Percentiles rank a stretch among this genome's conserved stretches.
phyloP scores from a whole-genome alignment of 2,797 vertebrate genomes.

The Iguana delicatissima region DNA sequence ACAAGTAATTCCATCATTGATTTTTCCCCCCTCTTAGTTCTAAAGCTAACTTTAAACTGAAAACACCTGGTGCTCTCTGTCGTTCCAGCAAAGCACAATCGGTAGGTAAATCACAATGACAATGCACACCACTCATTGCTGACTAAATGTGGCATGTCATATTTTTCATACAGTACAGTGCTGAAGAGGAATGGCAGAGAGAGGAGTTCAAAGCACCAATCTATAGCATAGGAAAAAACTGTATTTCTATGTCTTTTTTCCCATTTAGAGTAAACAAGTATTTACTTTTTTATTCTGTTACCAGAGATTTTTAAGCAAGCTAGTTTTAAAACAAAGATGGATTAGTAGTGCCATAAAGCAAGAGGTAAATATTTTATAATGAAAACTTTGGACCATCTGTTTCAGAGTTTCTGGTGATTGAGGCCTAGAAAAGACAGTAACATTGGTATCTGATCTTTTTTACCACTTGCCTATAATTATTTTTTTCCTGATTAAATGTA shows the following conservation, averaged over 20 bases:
- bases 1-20: slow-evolving; percentile 46
- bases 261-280: background rate
- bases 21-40: slow-evolving; percentile 32
- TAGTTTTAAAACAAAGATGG: slow-evolving; percentile 3
- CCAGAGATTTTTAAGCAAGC: background rate
- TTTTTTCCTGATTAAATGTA: background rate
- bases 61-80: slow-evolving; percentile 42
- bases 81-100: slow-evolving; percentile 53
- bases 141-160: slow-evolving; percentile 44
- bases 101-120: slow-evolving; percentile 61
- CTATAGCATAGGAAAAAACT: slow-evolving; percentile 14
- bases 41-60: slow-evolving; percentile 60
- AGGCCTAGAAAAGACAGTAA: slow-evolving; percentile 2
- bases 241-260: background rate
- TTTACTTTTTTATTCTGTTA: background rate
- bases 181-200: slow-evolving; percentile 44
- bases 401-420: accelerated
- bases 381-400: slow-evolving; percentile 13
- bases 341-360: background rate
- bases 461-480: background rate
- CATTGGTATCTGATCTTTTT: background rate
- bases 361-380: slow-evolving; percentile 36
- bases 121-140: slow-evolving; percentile 49
- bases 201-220: slow-evolving; percentile 45
- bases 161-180: slow-evolving; percentile 56